phyloP scores from a whole-genome alignment of 2,888 invertebrate genomes.

The Plemyria rubiginata region DNA sequence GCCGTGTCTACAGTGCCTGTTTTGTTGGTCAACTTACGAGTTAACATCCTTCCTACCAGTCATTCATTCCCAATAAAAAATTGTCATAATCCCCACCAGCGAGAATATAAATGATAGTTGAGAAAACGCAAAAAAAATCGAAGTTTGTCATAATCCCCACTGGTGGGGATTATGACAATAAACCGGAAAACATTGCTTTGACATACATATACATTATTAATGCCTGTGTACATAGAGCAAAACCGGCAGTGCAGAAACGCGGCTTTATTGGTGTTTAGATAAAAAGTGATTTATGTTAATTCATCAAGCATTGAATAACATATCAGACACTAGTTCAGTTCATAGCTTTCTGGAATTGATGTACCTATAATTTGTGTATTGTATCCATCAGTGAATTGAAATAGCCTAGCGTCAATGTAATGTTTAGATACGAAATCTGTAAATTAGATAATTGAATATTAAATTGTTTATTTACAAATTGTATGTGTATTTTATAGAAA shows the following conservation, averaged over 20 bases:
- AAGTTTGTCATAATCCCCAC: no score
- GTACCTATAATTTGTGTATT: constrained; percentile 30
- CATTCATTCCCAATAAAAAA: no score
- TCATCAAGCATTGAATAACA: constrained; percentile 59
- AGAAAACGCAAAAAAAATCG: no score
- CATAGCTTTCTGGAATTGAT: constrained; percentile 40
- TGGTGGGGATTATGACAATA: no score
- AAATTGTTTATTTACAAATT: constrained; percentile 84
- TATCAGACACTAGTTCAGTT: constrained; percentile 61
- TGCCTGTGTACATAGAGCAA: constrained; percentile 6
- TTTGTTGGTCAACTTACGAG: neutral
- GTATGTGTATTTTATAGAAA: constrained; percentile 85
- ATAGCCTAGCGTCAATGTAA: constrained; percentile 58
- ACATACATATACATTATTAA: neutral
- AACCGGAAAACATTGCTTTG: neutral
- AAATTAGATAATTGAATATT: constrained; percentile 80
- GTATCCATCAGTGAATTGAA: constrained; percentile 40
- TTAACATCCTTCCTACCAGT: neutral
- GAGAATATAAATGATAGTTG: no score
- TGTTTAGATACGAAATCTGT: constrained; percentile 69
- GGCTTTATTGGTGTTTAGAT: constrained; percentile 15
- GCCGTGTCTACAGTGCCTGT: neutral
- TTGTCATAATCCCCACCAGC: no score
- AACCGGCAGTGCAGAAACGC: neutral
- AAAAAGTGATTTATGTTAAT: constrained; percentile 22